Conservation (phyloP, 2,797 vertebrate species). For the Anolis apletophallus region DNA sequence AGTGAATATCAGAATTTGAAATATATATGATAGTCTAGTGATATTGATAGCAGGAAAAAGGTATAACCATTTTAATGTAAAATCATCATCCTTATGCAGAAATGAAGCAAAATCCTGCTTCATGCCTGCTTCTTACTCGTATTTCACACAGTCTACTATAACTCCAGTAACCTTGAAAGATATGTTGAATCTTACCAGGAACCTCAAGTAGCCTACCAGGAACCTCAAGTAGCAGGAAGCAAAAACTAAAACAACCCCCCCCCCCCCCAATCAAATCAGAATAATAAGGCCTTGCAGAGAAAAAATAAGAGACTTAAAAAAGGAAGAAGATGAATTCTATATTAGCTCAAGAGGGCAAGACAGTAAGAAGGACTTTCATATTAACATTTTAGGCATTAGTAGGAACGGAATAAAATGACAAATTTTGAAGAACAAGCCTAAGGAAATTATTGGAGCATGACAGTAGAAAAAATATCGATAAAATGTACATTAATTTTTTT, state of each 20-base stretch:
- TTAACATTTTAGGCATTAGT: conserved; percentile 21
- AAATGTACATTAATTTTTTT: not conserved
- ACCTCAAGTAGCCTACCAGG: too few relatives aligned
- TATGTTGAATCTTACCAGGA: conserved; percentile 61
- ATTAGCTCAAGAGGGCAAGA: conserved; percentile 66
- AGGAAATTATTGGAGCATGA: conserved; percentile 10
- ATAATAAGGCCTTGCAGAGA: conserved; percentile 58
- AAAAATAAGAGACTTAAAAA: conserved; percentile 65
- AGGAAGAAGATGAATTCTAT: conserved; percentile 51
- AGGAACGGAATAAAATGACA: conserved; percentile 54
- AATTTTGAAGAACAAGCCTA: conserved; percentile 48
- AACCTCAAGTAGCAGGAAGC: conserved; percentile 51
- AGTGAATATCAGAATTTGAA: not conserved
- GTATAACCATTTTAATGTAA: not conserved
- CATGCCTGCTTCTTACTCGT: conserved; percentile 42
- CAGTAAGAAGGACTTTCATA: conserved; percentile 63
- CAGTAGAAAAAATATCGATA: conserved; percentile 17
- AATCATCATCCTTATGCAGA: conserved; percentile 8
- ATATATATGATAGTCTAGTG: not conserved
- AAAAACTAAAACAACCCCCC: conserved; percentile 50
- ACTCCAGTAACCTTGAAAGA: conserved; percentile 58
- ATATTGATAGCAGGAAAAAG: not conserved
- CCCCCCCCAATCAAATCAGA: too few relatives aligned
- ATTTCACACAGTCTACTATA: conserved; percentile 33
- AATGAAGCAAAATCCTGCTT: not conserved